A percentile compares a stretch with the other conserved stretches of the same genome.
Evolutionary conservation across 2,797 vertebrate genomes (phyloP).

Genomic region (Chiroxiphia lanceolata): DNA sequence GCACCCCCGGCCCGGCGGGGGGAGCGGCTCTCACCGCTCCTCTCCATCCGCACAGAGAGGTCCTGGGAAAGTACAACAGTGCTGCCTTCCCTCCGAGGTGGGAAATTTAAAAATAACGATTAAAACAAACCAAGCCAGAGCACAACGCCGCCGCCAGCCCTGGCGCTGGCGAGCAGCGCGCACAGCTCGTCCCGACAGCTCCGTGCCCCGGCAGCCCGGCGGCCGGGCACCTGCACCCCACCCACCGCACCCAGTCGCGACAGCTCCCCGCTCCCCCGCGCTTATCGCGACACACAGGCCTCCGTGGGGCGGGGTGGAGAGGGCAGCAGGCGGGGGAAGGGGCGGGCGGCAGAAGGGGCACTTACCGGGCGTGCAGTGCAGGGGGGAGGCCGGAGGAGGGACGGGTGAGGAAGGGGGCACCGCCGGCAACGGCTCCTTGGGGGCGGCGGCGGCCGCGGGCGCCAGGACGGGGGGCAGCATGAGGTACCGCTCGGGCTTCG

Average conservation of each 20-base stretch:
- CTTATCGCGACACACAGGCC: not conserved
- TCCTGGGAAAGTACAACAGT: not conserved
- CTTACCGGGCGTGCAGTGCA: conserved; percentile 73
- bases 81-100: not conserved
- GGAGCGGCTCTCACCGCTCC: not conserved
- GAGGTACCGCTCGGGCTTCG: conserved; percentile 84
- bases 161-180: not conserved
- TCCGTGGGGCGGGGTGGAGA: too few species aligned
- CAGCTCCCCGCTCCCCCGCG: not conserved
- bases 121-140: not conserved
- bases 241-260: not conserved
- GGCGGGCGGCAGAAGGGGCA: not conserved
- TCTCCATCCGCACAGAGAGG: not conserved
- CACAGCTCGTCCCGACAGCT: not conserved
- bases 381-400: conserved; percentile 51
- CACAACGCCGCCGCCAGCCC: not conserved
- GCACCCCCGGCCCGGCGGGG: not conserved
- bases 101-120: not conserved
- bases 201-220: not conserved
- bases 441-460: conserved; percentile 38
- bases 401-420: conserved; percentile 1
- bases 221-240: not conserved
- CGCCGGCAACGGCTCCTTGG: conserved; percentile 50
- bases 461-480: conserved; percentile 64
- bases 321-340: not conserved